These are phyloP conservation scores for Typhlichthys subterraneus DNA, from an alignment of 2,797 vertebrate species.

Conservation along the genomic window DNA sequence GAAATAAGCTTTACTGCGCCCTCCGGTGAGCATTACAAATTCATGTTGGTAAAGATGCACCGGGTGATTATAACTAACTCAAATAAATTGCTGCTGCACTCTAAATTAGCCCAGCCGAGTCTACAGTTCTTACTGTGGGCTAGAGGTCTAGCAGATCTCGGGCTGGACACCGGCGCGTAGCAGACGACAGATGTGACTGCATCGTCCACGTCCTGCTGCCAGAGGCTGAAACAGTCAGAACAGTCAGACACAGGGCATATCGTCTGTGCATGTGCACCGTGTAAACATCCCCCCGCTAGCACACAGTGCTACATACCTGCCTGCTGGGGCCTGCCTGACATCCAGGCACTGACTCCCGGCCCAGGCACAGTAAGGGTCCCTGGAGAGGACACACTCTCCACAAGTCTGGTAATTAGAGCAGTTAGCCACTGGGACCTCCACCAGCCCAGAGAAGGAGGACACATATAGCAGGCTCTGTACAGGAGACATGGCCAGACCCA, in stretches of 20 bases:
- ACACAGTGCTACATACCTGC: conserved; percentile 56
- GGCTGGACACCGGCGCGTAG: conserved; percentile 58
- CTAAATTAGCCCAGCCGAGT: conserved; percentile 25
- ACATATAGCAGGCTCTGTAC: conserved; percentile 86
- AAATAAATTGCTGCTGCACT: conserved; percentile 3
- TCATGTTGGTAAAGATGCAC: conserved; percentile 13
- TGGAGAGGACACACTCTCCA: conserved; percentile 91
- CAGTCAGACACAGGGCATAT: not conserved
- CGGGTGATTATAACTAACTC: not conserved
- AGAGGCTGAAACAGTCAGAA: conserved; percentile 71
- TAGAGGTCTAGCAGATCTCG: conserved; percentile 45
- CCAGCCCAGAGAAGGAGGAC: conserved; percentile 83
- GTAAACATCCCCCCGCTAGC: conserved; percentile 2
- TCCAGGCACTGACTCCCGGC: conserved; percentile 77
- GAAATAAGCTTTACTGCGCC: conserved; percentile 10
- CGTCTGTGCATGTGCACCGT: not conserved
- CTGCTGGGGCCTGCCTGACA: conserved; percentile 61
- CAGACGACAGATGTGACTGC: conserved; percentile 78
- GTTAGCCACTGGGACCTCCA: conserved; percentile 90
- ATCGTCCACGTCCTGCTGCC: conserved; percentile 87
- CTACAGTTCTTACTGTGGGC: conserved; percentile 73
- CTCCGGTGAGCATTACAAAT: not conserved
- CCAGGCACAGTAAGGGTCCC: conserved; percentile 97
- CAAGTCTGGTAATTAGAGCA: conserved; percentile 93
- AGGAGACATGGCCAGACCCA: conserved; percentile 26